Base-by-base conservation (phyloP, 2,797 vertebrate species). In the Pagetopsis macropterus region DNA sequence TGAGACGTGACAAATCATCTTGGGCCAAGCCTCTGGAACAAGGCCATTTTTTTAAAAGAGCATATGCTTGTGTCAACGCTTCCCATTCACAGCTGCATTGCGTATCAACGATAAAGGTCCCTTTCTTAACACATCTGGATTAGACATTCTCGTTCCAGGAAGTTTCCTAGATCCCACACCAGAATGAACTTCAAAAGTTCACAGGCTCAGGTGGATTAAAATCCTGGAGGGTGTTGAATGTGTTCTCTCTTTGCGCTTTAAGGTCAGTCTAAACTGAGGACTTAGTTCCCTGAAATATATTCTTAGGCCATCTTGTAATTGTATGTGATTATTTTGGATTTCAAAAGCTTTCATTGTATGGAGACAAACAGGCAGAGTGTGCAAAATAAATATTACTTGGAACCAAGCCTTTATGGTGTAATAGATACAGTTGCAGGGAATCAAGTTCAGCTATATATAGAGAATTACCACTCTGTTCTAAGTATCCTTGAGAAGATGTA, bases 41-140 rank as follows among this genome's bases (percentile, higher is more conserved):
- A 56, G 56, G 77, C 79, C 86, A 79, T 81, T 72, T 83, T 80
- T 70, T 7, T 37, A 9, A 72, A 84, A 88, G 79, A 84, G 76
- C 85, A 65, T 79, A 76, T 41, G 63, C 41, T 17, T n/a, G 15
- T 54, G 75, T 67, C 45, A 43, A 81, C 84, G 76, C 76, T 65
- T 83, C 68, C 51, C 76, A 16, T 66, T 74, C 72, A 74, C 73
- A 84, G 81, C 73, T 73, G 79, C 55, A 50, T 70, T 66, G 44
- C 27, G 5, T 69, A 19, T 31, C 58, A 68, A 31, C 27, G 55
- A 52, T 46, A 5, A 43, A 57, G 55, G 41, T 54, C 43, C 40
- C 33, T 49, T 40, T 78, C 63, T 78, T 75, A 54, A 69, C 72
- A 82, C 88, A 88, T 80, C 83, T 88, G 77, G 75, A 79, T 70